These are phyloP conservation scores for Muntiacus muntjak DNA, from an alignment of 2,113 vertebrate species.

Conservation along the genomic window DNA sequence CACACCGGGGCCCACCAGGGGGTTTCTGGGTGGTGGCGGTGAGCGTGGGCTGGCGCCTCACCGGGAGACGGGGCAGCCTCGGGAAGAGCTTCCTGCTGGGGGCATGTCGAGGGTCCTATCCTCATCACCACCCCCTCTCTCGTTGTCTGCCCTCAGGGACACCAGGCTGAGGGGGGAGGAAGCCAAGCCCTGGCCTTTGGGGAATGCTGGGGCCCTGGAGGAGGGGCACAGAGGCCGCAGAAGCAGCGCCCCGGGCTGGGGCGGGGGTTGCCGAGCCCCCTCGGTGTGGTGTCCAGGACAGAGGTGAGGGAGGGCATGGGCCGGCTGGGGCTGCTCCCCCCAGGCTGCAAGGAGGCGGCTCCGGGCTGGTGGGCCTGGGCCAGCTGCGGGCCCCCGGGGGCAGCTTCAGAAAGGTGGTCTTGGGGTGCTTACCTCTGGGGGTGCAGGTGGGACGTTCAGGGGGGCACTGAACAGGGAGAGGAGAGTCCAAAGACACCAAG, in stretches of 20 bases:
- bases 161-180: not conserved
- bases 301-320: not conserved
- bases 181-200: not conserved
- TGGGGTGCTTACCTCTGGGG: not conserved
- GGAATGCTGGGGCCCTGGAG: not conserved
- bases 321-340: not conserved
- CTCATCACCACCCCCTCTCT: not conserved
- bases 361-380: not conserved
- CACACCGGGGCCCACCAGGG: not conserved
- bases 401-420: not conserved
- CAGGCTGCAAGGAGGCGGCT: not conserved
- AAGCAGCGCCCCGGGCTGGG: not conserved
- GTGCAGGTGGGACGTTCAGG: not conserved
- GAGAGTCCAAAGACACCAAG: not conserved
- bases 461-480: not conserved
- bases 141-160: not conserved
- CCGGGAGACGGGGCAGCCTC: not conserved
- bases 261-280: not conserved
- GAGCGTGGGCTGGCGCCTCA: not conserved
- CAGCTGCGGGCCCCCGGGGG: not conserved
- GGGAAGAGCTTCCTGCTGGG: not conserved
- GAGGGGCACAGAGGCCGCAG: rapidly evolving
- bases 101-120: not conserved
- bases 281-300: not conserved
- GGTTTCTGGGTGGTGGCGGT: not conserved